A percentile compares a stretch with the other conserved stretches of the same genome.
Evolutionary conservation across 2,113 vertebrate genomes (phyloP).

Genomic region (Pardalotus punctatus): DNA sequence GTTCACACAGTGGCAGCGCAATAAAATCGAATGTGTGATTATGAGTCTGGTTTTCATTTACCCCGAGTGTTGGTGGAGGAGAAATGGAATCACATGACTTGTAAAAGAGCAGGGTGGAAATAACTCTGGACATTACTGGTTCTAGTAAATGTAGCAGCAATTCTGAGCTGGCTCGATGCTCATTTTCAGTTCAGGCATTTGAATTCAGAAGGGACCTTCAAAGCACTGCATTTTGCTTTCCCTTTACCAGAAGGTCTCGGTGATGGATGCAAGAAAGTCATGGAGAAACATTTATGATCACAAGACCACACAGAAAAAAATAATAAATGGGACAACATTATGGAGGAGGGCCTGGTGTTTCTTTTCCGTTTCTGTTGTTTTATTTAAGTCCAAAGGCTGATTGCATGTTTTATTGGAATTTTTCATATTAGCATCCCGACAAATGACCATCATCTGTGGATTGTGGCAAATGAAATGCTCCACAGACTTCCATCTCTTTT

Average conservation of each 20-base stretch:
- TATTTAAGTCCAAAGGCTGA: not conserved
- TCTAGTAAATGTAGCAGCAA: not conserved
- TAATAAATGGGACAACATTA: not conserved
- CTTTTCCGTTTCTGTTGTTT: not conserved
- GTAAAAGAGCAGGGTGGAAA: not conserved
- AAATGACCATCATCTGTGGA: not conserved
- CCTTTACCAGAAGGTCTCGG: not conserved
- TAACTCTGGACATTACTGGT: not conserved
- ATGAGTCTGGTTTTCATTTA: constrained; percentile 31
- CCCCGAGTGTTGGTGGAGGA: not conserved
- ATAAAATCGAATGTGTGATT: constrained; percentile 4
- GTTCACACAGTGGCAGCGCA: not conserved
- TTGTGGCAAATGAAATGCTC: not conserved
- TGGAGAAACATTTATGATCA: not conserved
- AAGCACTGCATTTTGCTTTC: not conserved
- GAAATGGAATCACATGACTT: not conserved
- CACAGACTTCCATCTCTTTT: not conserved
- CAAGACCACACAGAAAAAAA: not conserved
- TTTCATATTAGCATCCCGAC: not conserved
- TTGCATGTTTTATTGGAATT: not conserved
- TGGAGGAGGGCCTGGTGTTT: not conserved
- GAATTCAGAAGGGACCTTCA: not conserved
- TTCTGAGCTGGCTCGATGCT: not conserved
- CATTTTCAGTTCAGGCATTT: not conserved
- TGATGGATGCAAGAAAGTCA: not conserved